phyloP scores from a whole-genome alignment of 2,113 vertebrate genomes.

The Ctenodactylus gundi region DNA sequence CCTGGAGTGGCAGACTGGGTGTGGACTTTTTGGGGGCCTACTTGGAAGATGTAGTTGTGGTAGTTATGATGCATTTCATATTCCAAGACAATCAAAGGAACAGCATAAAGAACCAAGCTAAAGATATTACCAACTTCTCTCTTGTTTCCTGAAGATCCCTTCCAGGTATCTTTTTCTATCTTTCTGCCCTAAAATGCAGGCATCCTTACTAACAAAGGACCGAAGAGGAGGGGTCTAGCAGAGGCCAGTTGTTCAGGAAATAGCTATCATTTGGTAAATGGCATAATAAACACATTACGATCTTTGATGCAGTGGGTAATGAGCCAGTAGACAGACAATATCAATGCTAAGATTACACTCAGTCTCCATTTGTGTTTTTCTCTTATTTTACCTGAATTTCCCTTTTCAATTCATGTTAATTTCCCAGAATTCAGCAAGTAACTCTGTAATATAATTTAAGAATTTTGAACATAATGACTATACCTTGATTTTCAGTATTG shows the following conservation, averaged over 20 bases:
- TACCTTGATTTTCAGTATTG: slow-evolving; percentile 62
- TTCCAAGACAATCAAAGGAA: slow-evolving; percentile 68
- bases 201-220: slow-evolving; percentile 82
- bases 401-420: slow-evolving; percentile 55
- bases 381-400: slow-evolving; percentile 61
- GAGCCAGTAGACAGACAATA: slow-evolving; percentile 78
- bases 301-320: slow-evolving; percentile 84
- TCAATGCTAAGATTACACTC: slow-evolving; percentile 79
- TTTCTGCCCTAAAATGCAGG: slow-evolving; percentile 79
- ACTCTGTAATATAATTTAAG: slow-evolving; percentile 41
- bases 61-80: slow-evolving; percentile 47
- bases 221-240: slow-evolving; percentile 70
- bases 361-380: slow-evolving; percentile 68
- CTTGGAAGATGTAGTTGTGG: slow-evolving; percentile 62
- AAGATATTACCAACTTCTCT: slow-evolving; percentile 79
- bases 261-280: slow-evolving; percentile 86
- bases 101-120: slow-evolving; percentile 75
- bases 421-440: slow-evolving; percentile 48
- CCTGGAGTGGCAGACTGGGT: background rate
- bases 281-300: slow-evolving; percentile 84
- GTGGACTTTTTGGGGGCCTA: slow-evolving; percentile 29
- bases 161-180: slow-evolving; percentile 70
- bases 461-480: slow-evolving; percentile 40
- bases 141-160: slow-evolving; percentile 81
- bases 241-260: slow-evolving; percentile 83